Evolutionary conservation across 2,797 vertebrate species (phyloP), one percentile per base, ranked within the genome.

Genomic region (Cirrhinus mrigala): DNA sequence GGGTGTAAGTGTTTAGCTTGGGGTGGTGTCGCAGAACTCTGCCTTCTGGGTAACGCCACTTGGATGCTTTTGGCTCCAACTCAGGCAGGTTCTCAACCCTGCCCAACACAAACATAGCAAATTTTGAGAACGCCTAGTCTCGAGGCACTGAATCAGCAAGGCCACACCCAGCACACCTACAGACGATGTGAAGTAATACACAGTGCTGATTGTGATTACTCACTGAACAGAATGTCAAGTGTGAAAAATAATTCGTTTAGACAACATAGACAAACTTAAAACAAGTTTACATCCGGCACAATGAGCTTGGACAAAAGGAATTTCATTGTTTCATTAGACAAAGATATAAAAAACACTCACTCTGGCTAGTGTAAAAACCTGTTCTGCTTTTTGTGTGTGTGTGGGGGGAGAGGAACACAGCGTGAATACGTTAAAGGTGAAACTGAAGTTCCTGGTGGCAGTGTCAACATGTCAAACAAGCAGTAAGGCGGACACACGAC

Each of bases 11-110:
- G 48, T 94, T 90, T 1, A 97, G 89, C 24, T 90, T 89, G 0
- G 93, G 93, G 86, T 98, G 96, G 84, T 96, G 94, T 89, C 91
- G 95, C 84, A 98, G 93, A 1, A 90, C 94, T 90, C 92, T 93
- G 87, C 95, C 95, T 69, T 90, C 96, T 0, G 92, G 93, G 87
- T 77, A 94, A 87, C 46, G 92, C 92, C 91, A 93, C 89, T 93
- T 94, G 29, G 92, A 90, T 0, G 94, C 93, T 0, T 92, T 94
- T 18, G 89, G 89, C 88, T 93, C 93, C 87, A 94, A 93, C 90
- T 81, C 74, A 0, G 94, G 93, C 16, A 93, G 93, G 0, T 87
- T 92, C 87, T 95, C 94, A 88, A 94, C 94, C 90, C 97, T 97
- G 92, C 22, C 91, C 87, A 68, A 91, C 90, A 91, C 24, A 89